Evolutionary conservation across 2,888 invertebrate genomes (phyloP).

Genomic region (Heliconius erato): DNA sequence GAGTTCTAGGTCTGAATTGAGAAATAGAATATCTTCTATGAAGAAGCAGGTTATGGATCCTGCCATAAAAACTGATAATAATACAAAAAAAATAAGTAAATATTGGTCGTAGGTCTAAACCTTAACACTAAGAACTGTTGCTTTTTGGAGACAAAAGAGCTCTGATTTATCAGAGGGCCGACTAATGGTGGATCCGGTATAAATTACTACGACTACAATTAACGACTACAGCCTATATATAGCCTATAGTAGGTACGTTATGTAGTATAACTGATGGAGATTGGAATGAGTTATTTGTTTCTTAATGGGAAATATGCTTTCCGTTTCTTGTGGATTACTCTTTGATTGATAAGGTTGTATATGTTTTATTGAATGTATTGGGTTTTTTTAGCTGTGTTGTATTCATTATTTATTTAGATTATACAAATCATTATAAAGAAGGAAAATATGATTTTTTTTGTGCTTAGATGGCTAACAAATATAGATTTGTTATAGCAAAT

Average conservation of each 20-base stretch:
- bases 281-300: conserved; percentile 29
- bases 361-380: neutral
- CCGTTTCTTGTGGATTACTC: neutral
- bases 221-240: conserved; percentile 61
- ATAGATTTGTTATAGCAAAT: too few species aligned
- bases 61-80: neutral
- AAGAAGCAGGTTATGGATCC: too few species aligned
- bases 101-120: conserved; percentile 54
- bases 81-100: neutral
- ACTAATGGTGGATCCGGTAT: conserved; percentile 69
- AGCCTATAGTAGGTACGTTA: conserved; percentile 17
- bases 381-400: neutral
- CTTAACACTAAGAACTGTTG: conserved; percentile 58
- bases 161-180: conserved; percentile 72
- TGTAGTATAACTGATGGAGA: conserved; percentile 27
- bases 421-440: too few species aligned
- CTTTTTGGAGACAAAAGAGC: conserved; percentile 69
- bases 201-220: conserved; percentile 72
- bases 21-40: too few species aligned
- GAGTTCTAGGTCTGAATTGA: neutral
- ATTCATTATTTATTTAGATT: neutral
- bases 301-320: conserved; percentile 1
- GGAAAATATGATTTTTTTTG: too few species aligned
- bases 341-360: neutral
- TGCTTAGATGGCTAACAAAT: too few species aligned